Base-by-base conservation (phyloP, 37 sponge, comb jelly and placozoan species). In the Halichondria panicea region DNA sequence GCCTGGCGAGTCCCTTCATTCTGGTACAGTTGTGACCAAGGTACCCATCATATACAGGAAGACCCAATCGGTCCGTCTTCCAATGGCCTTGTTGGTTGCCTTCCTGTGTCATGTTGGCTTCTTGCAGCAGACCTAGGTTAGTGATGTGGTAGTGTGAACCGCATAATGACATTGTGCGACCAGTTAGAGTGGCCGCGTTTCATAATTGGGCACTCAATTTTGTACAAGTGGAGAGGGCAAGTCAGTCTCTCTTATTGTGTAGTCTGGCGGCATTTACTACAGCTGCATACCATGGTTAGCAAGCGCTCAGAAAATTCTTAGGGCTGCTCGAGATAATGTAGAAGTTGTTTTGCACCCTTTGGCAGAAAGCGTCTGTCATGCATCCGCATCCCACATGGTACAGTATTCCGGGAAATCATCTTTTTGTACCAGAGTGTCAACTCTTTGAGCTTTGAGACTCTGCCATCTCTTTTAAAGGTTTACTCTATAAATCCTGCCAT, bases 151-250 rank as follows among this genome's bases (percentile, higher is more conserved):
- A 41, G 68, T 79, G 80, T 36, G 42, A 61, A 75, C 50, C 63
- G 34, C 6, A 63, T 59, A 4, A 75, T n/a, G 6, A 69, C 80
- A 56, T 79, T 79, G 38, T 79, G 80, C 8, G 80, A 13, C 3
- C 11, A 22, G 54, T 71, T 71, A 53, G 72, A 71, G 57, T 71
- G 72, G 57, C 72, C 72, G n/a, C n/a, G n/a, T n/a, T n/a, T n/a
- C n/a, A n/a, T n/a, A n/a, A n/a, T n/a, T n/a, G n/a, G n/a, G 64
- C 72, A 72, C 31, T 81, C 82, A 22, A 81, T 72, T 43, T 72
- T 56, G 35, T 72, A 81, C 30, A 66, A 38, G 37, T 81, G 82
- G 22, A 81, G 42, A 0, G 45, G 55, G 55, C 82, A 81, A 27
- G 45, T 59, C 8, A 81, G 42, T 31, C 30, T 34, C 5, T 30